phyloP scores from a whole-genome alignment of 2,888 invertebrate genomes.

The Pyrrhosoma nymphula region DNA sequence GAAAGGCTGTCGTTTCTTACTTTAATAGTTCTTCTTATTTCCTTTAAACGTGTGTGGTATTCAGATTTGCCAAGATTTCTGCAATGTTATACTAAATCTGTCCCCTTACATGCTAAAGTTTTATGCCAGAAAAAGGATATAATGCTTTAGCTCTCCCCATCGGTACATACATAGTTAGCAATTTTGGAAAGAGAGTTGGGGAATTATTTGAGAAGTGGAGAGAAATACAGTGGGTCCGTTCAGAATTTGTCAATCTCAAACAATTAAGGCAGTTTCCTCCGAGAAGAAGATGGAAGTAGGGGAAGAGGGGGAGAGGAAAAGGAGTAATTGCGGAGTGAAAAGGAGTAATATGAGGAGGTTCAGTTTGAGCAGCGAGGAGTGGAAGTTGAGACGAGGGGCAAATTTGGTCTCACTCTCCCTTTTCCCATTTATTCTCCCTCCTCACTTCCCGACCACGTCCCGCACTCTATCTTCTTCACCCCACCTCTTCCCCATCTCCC shows the following conservation, averaged over 20 bases:
- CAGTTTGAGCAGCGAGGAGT: neutral
- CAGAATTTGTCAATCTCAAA: neutral
- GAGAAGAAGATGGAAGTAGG: neutral
- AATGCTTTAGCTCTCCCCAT: too few relatives aligned
- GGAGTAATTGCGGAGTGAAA: too few relatives aligned
- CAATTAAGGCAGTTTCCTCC: neutral
- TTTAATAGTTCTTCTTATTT: too few relatives aligned
- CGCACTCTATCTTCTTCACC: conserved; percentile 14
- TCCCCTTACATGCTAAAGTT: too few relatives aligned
- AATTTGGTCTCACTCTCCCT: neutral
- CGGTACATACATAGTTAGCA: neutral
- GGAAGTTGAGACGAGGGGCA: neutral
- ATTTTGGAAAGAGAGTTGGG: too few relatives aligned
- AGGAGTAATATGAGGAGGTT: too few relatives aligned
- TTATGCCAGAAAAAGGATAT: too few relatives aligned
- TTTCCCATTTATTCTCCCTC: neutral
- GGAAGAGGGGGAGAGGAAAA: neutral
- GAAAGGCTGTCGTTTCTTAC: too few relatives aligned
- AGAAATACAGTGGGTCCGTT: neutral
- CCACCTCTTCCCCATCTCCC: neutral
- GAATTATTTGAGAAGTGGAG: neutral
- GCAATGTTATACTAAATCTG: too few relatives aligned
- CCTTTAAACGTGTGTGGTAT: too few relatives aligned
- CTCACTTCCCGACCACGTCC: conserved; percentile 11
- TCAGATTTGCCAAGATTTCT: too few relatives aligned